phyloP scores from a whole-genome alignment of 2,888 invertebrate species.

The Cerastis leucographa region DNA sequence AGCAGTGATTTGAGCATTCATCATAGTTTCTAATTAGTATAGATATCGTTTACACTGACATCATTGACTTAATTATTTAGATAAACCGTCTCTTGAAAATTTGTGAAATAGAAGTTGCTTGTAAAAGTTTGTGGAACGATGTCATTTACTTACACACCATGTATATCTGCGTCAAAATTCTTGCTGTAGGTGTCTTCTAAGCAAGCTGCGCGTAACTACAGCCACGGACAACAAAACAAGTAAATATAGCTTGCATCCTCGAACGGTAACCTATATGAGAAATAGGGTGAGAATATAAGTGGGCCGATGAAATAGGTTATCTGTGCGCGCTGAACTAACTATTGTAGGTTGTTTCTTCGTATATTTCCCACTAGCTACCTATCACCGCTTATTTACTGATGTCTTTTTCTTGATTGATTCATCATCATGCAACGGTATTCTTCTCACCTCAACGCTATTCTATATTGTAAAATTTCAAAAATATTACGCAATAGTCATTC shows the following conservation, averaged over 20 bases:
- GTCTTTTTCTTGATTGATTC: conserved; percentile 4
- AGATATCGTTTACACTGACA: conserved; percentile 26
- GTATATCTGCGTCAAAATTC: not conserved
- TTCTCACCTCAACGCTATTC: too few species aligned
- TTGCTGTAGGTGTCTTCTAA: not conserved
- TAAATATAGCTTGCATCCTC: conserved; percentile 17
- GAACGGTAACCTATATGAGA: conserved; percentile 46
- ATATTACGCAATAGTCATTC: not conserved
- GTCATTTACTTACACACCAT: not conserved
- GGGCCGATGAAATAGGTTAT: conserved; percentile 62
- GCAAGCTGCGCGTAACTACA: not conserved
- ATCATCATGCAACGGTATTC: not conserved
- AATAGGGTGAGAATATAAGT: conserved; percentile 52
- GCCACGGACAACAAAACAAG: not conserved
- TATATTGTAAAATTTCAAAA: conserved; percentile 10
- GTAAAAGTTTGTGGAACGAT: not conserved
- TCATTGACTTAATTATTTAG: not conserved
- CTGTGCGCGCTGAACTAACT: conserved; percentile 38
- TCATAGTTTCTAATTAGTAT: conserved; percentile 33
- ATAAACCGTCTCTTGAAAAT: not conserved
- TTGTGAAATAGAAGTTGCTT: not conserved
- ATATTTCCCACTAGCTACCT: conserved; percentile 10
- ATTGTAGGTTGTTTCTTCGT: conserved; percentile 18
- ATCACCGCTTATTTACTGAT: conserved; percentile 5
- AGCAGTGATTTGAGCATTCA: conserved; percentile 51